Percentiles rank a stretch among this genome's conserved stretches.
phyloP scores from a whole-genome alignment of 2,113 vertebrate species.

The Mesoclemmys tuberculata region DNA sequence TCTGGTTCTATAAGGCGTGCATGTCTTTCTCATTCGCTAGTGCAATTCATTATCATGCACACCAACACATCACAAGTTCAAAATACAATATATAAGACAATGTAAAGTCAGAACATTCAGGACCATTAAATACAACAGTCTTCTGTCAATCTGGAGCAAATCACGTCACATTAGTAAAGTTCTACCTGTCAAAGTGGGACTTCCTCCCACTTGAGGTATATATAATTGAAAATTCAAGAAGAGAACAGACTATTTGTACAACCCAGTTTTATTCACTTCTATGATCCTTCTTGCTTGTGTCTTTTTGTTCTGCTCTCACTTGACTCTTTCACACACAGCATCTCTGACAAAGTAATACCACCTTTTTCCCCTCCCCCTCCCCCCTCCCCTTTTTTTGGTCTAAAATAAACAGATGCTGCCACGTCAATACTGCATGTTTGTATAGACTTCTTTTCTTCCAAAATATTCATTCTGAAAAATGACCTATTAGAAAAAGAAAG shows the following conservation, averaged over 20 bases:
- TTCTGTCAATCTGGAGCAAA: not conserved
- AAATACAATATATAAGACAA: rapidly evolving
- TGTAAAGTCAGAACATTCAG: not conserved
- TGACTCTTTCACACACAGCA: not conserved
- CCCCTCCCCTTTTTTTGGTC: not conserved
- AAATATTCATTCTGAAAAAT: not conserved
- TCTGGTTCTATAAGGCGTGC: not conserved
- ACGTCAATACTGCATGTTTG: not conserved
- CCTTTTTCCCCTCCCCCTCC: not conserved
- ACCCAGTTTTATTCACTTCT: not conserved
- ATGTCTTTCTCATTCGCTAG: not conserved
- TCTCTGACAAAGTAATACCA: not conserved
- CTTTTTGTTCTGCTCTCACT: not conserved
- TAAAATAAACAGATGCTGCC: constrained; percentile 41
- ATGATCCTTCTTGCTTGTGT: not conserved
- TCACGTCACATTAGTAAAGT: not conserved
- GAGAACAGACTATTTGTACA: not conserved
- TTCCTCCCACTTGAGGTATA: not conserved
- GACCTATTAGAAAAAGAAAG: not conserved
- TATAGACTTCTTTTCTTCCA: not conserved
- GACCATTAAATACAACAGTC: not conserved
- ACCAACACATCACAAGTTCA: not conserved
- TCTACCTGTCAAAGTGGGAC: not conserved
- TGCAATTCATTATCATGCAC: not conserved
- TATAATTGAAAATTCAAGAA: not conserved